Percentiles rank a stretch among this genome's conserved stretches.
Evolutionary conservation across 2,113 vertebrate genomes (phyloP).

Genomic region (Syrrhaptes paradoxus): DNA sequence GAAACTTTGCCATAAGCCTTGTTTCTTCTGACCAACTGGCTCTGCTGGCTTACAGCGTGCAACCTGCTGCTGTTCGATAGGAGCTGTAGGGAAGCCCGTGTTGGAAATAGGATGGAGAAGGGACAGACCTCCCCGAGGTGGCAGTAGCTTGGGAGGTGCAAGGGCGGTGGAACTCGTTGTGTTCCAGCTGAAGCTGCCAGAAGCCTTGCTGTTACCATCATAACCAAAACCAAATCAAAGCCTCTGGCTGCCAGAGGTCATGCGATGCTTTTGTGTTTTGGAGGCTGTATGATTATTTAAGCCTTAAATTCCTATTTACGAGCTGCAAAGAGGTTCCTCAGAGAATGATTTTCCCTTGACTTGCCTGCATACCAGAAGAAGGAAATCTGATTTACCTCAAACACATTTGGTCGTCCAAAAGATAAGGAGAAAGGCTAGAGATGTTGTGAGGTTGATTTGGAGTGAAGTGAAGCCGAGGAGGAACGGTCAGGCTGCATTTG

Average conservation of each 20-base stretch:
- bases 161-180: not conserved
- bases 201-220: not conserved
- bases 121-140: not conserved
- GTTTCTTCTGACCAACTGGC: not conserved
- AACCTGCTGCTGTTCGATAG: not conserved
- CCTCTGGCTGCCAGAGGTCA: not conserved
- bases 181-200: not conserved
- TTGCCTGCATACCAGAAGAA: not conserved
- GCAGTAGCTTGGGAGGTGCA: not conserved
- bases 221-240: not conserved
- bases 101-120: fast-evolving
- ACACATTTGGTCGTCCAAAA: not conserved
- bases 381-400: not conserved
- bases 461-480: not conserved
- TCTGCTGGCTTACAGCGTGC: not conserved
- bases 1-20: not conserved
- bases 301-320: not conserved
- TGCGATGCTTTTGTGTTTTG: fast-evolving
- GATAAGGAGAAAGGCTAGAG: not conserved
- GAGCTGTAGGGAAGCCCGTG: not conserved
- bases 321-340: not conserved
- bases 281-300: not conserved
- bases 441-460: not conserved
- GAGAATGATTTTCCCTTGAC: not conserved
- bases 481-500: not conserved